phyloP scores from a whole-genome alignment of 2,797 vertebrate species.

The Phalloptychus januarius region DNA sequence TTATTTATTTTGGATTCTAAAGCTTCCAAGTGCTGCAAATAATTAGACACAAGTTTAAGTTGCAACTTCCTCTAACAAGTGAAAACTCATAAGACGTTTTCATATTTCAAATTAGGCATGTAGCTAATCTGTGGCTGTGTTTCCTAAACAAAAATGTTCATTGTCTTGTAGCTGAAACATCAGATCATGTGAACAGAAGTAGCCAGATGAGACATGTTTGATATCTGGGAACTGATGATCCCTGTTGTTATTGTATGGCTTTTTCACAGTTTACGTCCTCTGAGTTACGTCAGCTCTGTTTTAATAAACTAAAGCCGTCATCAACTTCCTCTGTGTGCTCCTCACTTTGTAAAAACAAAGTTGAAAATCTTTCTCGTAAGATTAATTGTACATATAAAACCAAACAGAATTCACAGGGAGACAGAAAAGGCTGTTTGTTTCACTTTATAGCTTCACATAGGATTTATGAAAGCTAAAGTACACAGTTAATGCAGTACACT shows the following conservation, averaged over 20 bases:
- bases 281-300: neutral
- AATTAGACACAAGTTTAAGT: neutral
- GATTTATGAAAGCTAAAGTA: constrained; percentile 3
- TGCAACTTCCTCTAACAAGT: neutral
- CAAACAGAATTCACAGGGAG: neutral
- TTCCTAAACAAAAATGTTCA: neutral
- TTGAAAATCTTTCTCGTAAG: neutral
- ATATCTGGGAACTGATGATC: neutral
- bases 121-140: neutral
- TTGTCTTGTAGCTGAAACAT: neutral
- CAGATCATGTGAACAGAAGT: neutral
- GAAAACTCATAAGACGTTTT: neutral
- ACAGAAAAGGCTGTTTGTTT: neutral
- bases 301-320: neutral
- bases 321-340: neutral
- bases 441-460: neutral
- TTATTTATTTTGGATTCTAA: neutral
- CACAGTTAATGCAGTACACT: neutral
- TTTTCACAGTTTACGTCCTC: neutral
- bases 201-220: neutral
- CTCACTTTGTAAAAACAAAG: neutral
- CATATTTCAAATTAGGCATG: neutral
- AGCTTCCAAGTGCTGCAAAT: neutral
- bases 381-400: neutral
- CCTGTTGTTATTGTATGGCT: neutral